phyloP scores from a whole-genome alignment of 2,888 invertebrate genomes.

The Zygothrica quintamaculata region DNA sequence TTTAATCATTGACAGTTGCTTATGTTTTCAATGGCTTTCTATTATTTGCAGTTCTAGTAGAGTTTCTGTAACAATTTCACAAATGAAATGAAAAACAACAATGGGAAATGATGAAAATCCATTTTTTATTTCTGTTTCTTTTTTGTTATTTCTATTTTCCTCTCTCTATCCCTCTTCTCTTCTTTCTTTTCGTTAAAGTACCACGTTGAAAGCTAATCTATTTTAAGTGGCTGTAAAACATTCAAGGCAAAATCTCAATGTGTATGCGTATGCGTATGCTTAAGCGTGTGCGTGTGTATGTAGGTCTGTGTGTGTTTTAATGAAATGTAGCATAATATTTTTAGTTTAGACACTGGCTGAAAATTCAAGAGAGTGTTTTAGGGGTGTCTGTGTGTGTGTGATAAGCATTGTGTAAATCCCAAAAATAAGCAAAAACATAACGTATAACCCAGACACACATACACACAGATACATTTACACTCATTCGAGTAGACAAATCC shows the following conservation, averaged over 20 bases:
- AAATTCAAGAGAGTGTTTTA: constrained; percentile 17
- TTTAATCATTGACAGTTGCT: constrained; percentile 73
- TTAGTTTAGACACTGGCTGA: constrained; percentile 48
- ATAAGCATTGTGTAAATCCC: constrained; percentile 72
- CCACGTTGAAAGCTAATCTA: constrained; percentile 73
- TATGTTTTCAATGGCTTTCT: constrained; percentile 63
- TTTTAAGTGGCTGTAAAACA: constrained; percentile 74
- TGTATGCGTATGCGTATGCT: too few relatives aligned
- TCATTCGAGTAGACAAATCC: constrained; percentile 44
- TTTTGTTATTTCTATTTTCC: too few relatives aligned
- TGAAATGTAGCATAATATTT: constrained; percentile 76
- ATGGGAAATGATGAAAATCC: constrained; percentile 50
- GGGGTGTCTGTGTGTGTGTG: constrained; percentile 35
- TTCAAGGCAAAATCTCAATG: constrained; percentile 36
- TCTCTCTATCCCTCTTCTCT: too few relatives aligned
- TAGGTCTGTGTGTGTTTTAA: constrained; percentile 41
- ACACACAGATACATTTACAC: constrained; percentile 1
- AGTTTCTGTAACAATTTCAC: not conserved
- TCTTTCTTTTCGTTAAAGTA: too few relatives aligned
- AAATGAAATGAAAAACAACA: constrained; percentile 19
- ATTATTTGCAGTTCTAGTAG: constrained; percentile 42
- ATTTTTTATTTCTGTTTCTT: constrained; percentile 70
- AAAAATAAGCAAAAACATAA: constrained; percentile 64
- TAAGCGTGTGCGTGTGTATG: too few relatives aligned
- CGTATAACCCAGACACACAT: constrained; percentile 12